A percentile compares a stretch with the other conserved stretches of the same genome.
phyloP scores from a whole-genome alignment of 2,113 vertebrate genomes.

The Marmota monax region DNA sequence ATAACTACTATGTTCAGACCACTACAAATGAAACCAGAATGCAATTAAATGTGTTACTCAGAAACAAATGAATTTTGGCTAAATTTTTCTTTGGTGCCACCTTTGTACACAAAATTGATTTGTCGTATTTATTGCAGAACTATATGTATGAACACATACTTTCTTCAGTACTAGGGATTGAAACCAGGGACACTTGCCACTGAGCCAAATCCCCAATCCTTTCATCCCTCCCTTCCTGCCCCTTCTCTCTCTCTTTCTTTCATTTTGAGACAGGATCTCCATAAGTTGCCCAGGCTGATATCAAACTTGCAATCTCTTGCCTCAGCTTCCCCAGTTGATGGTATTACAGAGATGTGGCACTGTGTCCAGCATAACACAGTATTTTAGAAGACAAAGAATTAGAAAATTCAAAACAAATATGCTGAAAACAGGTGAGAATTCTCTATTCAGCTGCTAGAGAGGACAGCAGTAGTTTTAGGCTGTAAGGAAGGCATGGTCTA shows the following conservation, averaged over 20 bases:
- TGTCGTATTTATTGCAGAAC: slow-evolving; percentile 66
- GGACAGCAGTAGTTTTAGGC: neutral
- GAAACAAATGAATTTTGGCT: slow-evolving; percentile 65
- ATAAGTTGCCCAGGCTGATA: neutral
- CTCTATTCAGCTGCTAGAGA: neutral
- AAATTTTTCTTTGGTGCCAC: slow-evolving; percentile 33
- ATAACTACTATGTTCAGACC: neutral
- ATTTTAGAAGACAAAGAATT: no score
- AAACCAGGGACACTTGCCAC: neutral
- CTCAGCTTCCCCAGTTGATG: no score
- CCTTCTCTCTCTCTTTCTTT: no score
- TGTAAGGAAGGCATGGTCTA: no score
- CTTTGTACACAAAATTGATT: slow-evolving; percentile 63
- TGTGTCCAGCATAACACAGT: no score
- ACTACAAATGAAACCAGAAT: neutral
- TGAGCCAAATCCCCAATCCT: neutral
- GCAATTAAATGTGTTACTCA: slow-evolving; percentile 75
- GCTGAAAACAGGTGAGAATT: neutral
- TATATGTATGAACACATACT: neutral
- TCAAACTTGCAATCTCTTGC: no score
- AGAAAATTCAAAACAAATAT: slow-evolving; percentile 30
- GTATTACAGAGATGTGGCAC: no score
- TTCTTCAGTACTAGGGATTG: neutral
- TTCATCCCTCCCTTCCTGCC: no score
- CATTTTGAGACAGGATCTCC: neutral